A percentile compares a stretch with the other conserved stretches of the same genome.
These are phyloP conservation scores for Gerris buenoi DNA, from an alignment of 1,140 invertebrate genomes.

Conservation along the genomic window DNA sequence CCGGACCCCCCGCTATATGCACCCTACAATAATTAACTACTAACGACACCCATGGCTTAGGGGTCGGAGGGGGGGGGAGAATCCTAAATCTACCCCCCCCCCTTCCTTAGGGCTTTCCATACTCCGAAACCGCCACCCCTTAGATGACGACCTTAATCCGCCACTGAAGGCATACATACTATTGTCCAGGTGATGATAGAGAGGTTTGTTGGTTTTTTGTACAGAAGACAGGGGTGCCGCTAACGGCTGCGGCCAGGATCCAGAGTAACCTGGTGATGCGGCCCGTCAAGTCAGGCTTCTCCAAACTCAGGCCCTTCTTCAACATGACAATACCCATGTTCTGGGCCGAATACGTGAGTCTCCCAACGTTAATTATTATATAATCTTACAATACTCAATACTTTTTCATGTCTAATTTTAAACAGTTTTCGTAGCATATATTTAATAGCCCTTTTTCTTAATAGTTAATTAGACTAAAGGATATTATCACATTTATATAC, in stretches of 20 bases:
- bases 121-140: no score
- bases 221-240: constrained; percentile 41
- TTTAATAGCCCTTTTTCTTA: background rate
- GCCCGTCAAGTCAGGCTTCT: constrained; percentile 31
- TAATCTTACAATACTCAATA: background rate
- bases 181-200: no score
- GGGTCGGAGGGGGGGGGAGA: no score
- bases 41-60: no score
- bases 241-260: constrained; percentile 36
- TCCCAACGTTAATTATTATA: background rate
- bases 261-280: constrained; percentile 40
- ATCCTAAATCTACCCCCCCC: no score
- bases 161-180: no score
- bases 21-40: no score
- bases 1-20: no score
- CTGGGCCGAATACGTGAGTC: constrained; percentile 48
- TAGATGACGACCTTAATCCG: no score
- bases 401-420: background rate
- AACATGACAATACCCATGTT: constrained; percentile 39
- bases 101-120: no score
- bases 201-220: no score
- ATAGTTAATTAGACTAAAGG: background rate
- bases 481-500: background rate
- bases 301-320: constrained; percentile 33
- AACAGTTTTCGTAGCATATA: background rate